phyloP scores from a whole-genome alignment of 2,113 vertebrate species.

The Conger conger region DNA sequence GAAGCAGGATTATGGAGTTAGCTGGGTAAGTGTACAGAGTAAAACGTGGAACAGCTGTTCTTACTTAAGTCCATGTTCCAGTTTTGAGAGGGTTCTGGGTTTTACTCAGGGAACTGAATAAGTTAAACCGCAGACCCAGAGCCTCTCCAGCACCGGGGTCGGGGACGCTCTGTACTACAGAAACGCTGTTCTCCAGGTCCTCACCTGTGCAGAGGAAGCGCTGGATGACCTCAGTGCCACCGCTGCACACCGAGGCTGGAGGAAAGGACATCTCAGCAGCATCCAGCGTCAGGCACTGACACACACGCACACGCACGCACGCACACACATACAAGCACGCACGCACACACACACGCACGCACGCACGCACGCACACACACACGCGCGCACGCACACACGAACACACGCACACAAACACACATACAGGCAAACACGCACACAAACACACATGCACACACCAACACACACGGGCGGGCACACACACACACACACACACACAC shows the following conservation, averaged over 20 bases:
- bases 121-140: not conserved
- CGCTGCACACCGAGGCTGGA: conserved; percentile 70
- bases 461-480: not conserved
- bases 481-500: not conserved
- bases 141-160: too few species aligned
- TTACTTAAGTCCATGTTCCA: too few species aligned
- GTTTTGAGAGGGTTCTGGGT: too few species aligned
- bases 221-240: conserved; percentile 81
- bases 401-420: not conserved
- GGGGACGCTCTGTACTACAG: not conserved
- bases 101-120: too few species aligned
- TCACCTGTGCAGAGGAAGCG: conserved; percentile 85
- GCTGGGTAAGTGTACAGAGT: too few species aligned
- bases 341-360: not conserved
- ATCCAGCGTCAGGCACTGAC: conserved; percentile 82
- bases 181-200: not conserved
- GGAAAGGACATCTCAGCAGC: conserved; percentile 79
- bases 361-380: conserved; percentile 28
- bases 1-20: too few species aligned
- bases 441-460: not conserved
- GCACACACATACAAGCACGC: not conserved
- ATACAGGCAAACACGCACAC: not conserved
- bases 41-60: too few species aligned
- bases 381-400: not conserved
- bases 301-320: conserved; percentile 20